A percentile compares a stretch with the other conserved stretches of the same genome.
Evolutionary conservation across 2,888 invertebrate species (phyloP).

Genomic region (Chalcosyrphus nemorum): DNA sequence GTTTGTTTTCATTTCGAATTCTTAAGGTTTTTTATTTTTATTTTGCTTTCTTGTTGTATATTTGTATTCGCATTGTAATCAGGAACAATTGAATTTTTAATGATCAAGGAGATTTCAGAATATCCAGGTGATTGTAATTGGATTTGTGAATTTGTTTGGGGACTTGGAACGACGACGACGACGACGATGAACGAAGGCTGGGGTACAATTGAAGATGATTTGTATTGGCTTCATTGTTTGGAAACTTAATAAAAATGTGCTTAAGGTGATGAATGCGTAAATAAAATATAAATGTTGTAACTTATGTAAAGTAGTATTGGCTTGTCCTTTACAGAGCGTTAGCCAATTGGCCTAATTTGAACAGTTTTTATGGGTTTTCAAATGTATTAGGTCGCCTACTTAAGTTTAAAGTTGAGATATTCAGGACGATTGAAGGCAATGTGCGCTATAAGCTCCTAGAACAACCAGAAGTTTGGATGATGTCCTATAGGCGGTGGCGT

Average conservation of each 20-base stretch:
- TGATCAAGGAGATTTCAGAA: conserved; percentile 25
- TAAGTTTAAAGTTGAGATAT: too few relatives aligned
- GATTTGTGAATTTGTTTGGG: conserved; percentile 30
- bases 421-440: too few relatives aligned
- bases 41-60: neutral
- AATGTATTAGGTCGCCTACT: too few relatives aligned
- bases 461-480: too few relatives aligned
- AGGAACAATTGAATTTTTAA: conserved; percentile 53
- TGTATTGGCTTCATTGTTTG: neutral
- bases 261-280: neutral
- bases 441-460: too few relatives aligned
- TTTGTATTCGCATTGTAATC: conserved; percentile 40
- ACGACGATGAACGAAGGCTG: neutral
- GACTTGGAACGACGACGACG: too few relatives aligned
- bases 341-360: neutral
- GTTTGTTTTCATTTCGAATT: conserved; percentile 34
- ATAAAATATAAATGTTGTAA: neutral
- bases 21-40: neutral
- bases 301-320: neutral
- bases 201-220: conserved; percentile 19
- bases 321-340: neutral
- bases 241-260: neutral
- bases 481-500: too few relatives aligned
- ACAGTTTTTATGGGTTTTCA: neutral
- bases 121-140: conserved; percentile 46